Conservation (phyloP, 2,113 vertebrate genomes). For the Peromyscus maniculatus region DNA sequence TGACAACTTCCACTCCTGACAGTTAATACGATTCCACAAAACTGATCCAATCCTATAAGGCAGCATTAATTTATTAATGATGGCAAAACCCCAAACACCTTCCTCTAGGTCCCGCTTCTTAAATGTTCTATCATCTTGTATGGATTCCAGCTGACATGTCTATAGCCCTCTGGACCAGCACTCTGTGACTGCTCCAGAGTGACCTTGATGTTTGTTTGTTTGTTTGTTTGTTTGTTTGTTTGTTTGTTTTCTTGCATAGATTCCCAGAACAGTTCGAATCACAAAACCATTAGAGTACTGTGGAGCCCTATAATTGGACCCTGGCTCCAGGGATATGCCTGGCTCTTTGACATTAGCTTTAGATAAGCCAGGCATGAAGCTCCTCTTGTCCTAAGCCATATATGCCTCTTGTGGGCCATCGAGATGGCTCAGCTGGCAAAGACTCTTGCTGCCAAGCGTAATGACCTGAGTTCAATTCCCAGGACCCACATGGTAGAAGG, state of each 20-base stretch:
- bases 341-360: neutral
- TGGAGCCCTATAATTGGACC: neutral
- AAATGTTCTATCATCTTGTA: neutral
- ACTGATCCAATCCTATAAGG: too few species aligned
- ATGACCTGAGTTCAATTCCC: neutral
- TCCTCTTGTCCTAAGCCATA: neutral
- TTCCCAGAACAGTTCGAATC: neutral
- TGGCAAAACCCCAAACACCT: neutral
- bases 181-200: neutral
- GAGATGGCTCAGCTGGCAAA: neutral
- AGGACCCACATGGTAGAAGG: neutral
- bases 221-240: neutral
- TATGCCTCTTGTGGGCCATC: neutral
- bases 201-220: neutral
- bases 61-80: neutral
- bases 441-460: neutral
- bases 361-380: neutral
- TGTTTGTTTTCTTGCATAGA: neutral
- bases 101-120: neutral
- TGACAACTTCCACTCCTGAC: neutral
- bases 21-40: neutral
- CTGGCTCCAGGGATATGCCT: neutral
- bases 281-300: neutral
- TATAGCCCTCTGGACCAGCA: neutral
- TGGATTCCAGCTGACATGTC: neutral